These are phyloP conservation scores for Carettochelys insculpta DNA, from an alignment of 2,113 vertebrate genomes.

Conservation along the genomic window DNA sequence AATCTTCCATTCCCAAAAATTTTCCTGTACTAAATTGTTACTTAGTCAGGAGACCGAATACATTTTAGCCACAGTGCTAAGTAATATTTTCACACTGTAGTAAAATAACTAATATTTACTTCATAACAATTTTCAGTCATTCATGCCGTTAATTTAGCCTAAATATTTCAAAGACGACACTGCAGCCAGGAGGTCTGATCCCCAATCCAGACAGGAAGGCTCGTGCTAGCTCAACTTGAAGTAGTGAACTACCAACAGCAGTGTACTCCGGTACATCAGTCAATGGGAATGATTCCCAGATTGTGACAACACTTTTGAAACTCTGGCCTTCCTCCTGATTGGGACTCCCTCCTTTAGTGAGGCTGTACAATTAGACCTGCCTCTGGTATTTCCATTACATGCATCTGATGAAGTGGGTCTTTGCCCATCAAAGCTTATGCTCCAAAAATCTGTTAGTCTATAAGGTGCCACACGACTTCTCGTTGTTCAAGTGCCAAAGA, in stretches of 20 bases:
- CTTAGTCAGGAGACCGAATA: neutral
- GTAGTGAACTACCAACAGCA: neutral
- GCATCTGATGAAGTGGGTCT: no score
- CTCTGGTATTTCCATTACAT: no score
- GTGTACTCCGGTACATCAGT: neutral
- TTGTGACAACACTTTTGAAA: neutral
- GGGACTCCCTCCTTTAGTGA: no score
- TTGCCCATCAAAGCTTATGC: no score
- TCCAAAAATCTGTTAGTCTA: no score
- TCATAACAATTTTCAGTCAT: neutral
- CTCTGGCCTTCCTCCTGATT: no score
- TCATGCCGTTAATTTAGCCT: neutral
- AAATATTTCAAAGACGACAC: neutral
- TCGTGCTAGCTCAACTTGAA: neutral
- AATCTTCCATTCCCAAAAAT: neutral
- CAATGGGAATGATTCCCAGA: neutral
- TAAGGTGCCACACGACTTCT: no score
- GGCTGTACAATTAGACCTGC: no score
- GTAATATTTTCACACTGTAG: neutral
- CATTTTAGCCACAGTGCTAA: neutral
- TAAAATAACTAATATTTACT: neutral
- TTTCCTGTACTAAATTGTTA: neutral
- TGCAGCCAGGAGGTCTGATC: neutral
- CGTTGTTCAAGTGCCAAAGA: neutral
- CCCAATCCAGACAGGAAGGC: neutral